Conservation (phyloP, 2,888 invertebrate species). For the Caenorhabditis zanzibari region DNA sequence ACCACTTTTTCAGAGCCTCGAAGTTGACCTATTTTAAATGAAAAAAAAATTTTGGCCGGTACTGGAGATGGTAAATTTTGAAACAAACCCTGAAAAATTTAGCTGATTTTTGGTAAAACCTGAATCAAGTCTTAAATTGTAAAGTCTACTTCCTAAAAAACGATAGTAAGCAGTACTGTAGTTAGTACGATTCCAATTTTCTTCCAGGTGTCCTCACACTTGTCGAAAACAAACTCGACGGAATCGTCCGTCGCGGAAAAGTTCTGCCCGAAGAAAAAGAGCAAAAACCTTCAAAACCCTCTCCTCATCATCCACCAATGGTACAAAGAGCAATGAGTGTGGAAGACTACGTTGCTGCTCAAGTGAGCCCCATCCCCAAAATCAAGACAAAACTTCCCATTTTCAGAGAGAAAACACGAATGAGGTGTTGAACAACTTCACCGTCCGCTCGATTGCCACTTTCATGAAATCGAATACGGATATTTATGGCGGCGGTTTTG, state of each 20-base stretch:
- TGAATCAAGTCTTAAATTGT: too few relatives aligned
- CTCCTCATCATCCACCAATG: not conserved
- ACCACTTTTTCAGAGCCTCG: too few relatives aligned
- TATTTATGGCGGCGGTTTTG: slow-evolving; percentile 76
- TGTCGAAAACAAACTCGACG: slow-evolving; percentile 60
- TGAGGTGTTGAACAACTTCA: slow-evolving; percentile 75
- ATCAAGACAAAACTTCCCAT: not conserved
- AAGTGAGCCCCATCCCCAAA: not conserved
- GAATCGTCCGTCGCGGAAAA: slow-evolving; percentile 34
- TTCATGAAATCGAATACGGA: slow-evolving; percentile 75
- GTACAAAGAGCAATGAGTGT: slow-evolving; percentile 47
- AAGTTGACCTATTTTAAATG: too few relatives aligned
- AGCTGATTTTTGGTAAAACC: too few relatives aligned
- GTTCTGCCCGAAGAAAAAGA: slow-evolving; percentile 22
- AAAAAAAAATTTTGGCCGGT: too few relatives aligned
- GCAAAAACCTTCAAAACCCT: slow-evolving; percentile 15
- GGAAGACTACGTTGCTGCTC: slow-evolving; percentile 35
- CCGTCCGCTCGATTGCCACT: slow-evolving; percentile 74
- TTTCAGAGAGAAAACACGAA: slow-evolving; percentile 58
- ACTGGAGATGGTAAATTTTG: too few relatives aligned
- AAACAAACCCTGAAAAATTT: too few relatives aligned
- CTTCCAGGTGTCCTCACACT: slow-evolving; percentile 46
- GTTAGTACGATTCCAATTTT: not conserved
- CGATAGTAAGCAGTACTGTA: too few relatives aligned
- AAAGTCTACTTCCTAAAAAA: too few relatives aligned